Evolutionary conservation across 1,140 invertebrate genomes (phyloP).

Genomic region (Potamilus streckersoni): DNA sequence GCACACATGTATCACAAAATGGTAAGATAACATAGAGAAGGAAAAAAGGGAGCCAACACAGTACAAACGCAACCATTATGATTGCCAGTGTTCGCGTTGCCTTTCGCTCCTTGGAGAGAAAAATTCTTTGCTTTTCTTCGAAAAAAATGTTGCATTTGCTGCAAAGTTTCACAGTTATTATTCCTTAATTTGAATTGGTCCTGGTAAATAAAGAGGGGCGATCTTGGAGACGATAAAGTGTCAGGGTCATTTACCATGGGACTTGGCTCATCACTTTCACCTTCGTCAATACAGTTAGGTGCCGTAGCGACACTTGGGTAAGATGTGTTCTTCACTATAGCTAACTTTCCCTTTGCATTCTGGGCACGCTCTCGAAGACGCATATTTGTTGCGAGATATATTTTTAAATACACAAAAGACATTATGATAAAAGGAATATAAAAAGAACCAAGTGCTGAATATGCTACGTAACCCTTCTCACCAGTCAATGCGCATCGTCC

Average conservation of each 20-base stretch:
- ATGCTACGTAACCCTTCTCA: slow-evolving; percentile 63
- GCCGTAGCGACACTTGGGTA: no score
- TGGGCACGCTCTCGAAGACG: slow-evolving; percentile 33
- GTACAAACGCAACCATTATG: slow-evolving; percentile 89
- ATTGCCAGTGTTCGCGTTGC: slow-evolving; percentile 96
- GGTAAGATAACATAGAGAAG: slow-evolving; percentile 85
- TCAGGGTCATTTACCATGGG: no score
- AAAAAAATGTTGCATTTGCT: slow-evolving; percentile 70
- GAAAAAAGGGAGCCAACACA: slow-evolving; percentile 98
- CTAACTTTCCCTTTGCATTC: slow-evolving; percentile 20
- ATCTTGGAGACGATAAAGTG: no score
- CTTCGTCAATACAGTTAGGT: no score
- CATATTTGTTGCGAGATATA: slow-evolving; percentile 44
- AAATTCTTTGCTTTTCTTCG: slow-evolving; percentile 93
- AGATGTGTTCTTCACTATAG: slow-evolving; percentile 12
- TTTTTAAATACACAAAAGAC: slow-evolving; percentile 64
- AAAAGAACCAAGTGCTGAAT: slow-evolving; percentile 67
- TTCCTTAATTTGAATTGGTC: no score
- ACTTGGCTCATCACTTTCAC: no score
- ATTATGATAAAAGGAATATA: slow-evolving; percentile 67
- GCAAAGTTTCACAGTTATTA: background rate
- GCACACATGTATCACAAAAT: slow-evolving; percentile 75
- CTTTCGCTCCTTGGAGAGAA: slow-evolving; percentile 90
- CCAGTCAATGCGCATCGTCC: slow-evolving; percentile 57
- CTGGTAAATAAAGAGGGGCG: no score